A percentile compares a stretch with the other conserved stretches of the same genome.
Evolutionary conservation across 2,113 vertebrate genomes (phyloP).

Genomic region (Oncorhynchus clarkii): DNA sequence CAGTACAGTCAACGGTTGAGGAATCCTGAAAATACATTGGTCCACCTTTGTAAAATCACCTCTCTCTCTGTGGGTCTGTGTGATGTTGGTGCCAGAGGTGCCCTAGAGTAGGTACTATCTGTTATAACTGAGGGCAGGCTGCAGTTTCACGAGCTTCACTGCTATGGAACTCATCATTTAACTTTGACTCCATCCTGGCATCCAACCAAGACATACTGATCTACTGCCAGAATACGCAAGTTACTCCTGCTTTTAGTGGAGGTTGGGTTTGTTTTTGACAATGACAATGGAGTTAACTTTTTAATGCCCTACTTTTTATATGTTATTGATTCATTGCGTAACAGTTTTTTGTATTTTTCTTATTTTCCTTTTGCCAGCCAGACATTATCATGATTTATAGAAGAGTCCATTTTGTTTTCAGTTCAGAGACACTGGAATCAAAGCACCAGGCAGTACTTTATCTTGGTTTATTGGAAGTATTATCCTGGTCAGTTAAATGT

Average conservation of each 20-base stretch:
- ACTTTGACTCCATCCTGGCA: slow-evolving; percentile 65
- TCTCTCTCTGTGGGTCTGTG: slow-evolving; percentile 74
- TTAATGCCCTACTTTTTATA: slow-evolving; percentile 62
- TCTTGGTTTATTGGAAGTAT: slow-evolving; percentile 68
- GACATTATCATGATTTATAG: slow-evolving; percentile 70
- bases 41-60: slow-evolving; percentile 56
- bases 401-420: slow-evolving; percentile 69
- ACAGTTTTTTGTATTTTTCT: slow-evolving; percentile 17
- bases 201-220: slow-evolving; percentile 62
- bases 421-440: slow-evolving; percentile 67
- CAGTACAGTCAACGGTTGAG: slow-evolving; percentile 8
- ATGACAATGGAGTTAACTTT: slow-evolving; percentile 70
- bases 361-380: slow-evolving; percentile 57
- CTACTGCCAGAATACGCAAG: slow-evolving; percentile 71
- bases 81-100: slow-evolving; percentile 62
- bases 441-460: slow-evolving; percentile 63
- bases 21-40: slow-evolving; percentile 51
- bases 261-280: slow-evolving; percentile 29
- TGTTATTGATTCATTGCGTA: slow-evolving; percentile 54
- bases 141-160: slow-evolving; percentile 60
- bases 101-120: slow-evolving; percentile 50
- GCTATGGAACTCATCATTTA: slow-evolving; percentile 68
- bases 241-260: slow-evolving; percentile 22
- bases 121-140: slow-evolving; percentile 61
- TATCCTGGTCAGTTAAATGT: slow-evolving; percentile 70